A percentile compares a stretch with the other conserved stretches of the same genome.
Evolutionary conservation across 1,140 invertebrate genomes (phyloP).

Genomic region (Danaus plexippus): DNA sequence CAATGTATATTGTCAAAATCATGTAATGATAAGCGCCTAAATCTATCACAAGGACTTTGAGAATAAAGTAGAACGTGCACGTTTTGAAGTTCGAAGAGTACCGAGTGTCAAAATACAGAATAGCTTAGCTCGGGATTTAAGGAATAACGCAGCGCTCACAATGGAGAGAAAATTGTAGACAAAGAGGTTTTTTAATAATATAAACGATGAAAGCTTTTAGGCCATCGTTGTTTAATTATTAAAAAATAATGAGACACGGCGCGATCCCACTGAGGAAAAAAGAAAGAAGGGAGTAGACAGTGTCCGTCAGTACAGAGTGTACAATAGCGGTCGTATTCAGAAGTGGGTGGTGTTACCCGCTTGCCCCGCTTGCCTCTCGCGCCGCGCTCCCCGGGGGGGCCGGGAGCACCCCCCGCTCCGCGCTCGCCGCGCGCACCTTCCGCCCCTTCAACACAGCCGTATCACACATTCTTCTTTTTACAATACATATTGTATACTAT

Average conservation of each 20-base stretch:
- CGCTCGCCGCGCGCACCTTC: constrained; percentile 83
- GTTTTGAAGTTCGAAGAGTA: background rate
- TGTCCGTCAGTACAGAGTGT: background rate
- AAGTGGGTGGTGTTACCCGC: constrained; percentile 76
- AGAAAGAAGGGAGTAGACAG: background rate
- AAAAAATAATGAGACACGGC: too few relatives aligned
- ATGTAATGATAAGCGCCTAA: too few relatives aligned
- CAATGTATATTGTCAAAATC: background rate
- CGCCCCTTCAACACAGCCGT: constrained; percentile 42
- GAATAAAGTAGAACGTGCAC: too few relatives aligned
- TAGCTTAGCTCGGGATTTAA: too few relatives aligned
- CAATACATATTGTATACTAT: background rate
- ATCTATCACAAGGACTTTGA: too few relatives aligned
- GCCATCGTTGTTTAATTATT: too few relatives aligned
- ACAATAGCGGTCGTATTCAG: background rate
- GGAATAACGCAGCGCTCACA: too few relatives aligned
- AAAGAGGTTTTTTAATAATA: too few relatives aligned
- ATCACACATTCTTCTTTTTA: constrained; percentile 4
- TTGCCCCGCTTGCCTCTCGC: constrained; percentile 87
- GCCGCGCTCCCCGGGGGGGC: constrained; percentile 82
- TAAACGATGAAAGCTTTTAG: background rate
- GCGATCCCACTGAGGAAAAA: background rate
- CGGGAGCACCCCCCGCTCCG: constrained; percentile 82
- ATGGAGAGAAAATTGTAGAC: too few relatives aligned
- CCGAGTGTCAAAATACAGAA: too few relatives aligned